Percentiles rank a stretch among this genome's conserved stretches.
Evolutionary conservation across 2,888 invertebrate genomes (phyloP).

Genomic region (Scaptomyza flava): DNA sequence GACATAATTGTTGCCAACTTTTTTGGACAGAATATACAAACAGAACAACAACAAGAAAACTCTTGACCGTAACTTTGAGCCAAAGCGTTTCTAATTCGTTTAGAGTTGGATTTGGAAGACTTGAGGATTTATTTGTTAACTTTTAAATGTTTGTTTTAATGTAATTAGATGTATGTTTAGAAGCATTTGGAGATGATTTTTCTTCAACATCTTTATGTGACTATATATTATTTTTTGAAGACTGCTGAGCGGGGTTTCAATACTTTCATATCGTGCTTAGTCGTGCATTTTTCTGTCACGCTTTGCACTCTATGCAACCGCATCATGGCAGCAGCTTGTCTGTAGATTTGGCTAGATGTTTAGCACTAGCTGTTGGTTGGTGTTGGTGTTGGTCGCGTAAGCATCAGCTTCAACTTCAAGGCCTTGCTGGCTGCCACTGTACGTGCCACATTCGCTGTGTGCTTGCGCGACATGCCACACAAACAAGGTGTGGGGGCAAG

Average conservation of each 20-base stretch:
- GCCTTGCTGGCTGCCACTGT: constrained; percentile 24
- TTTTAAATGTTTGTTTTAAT: background rate
- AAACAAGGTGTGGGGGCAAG: constrained; percentile 2
- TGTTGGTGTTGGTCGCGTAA: constrained; percentile 14
- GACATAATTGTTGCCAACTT: constrained; percentile 62
- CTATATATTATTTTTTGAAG: too few relatives aligned
- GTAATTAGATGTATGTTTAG: too few relatives aligned
- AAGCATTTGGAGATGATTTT: too few relatives aligned
- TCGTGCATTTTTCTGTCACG: constrained; percentile 17
- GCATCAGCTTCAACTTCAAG: constrained; percentile 35
- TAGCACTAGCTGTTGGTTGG: background rate
- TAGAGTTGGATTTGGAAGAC: background rate
- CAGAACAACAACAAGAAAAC: constrained; percentile 25
- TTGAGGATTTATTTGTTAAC: background rate
- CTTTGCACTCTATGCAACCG: background rate
- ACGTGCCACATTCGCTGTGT: constrained; percentile 51
- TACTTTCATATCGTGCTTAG: background rate
- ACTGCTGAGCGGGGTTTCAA: background rate
- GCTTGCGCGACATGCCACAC: constrained; percentile 18
- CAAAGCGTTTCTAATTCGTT: constrained; percentile 3
- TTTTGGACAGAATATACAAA: constrained; percentile 30
- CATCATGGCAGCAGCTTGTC: constrained; percentile 11
- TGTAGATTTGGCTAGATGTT: constrained; percentile 27
- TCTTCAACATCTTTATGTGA: too few relatives aligned
- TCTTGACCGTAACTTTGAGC: constrained; percentile 27